Base-by-base conservation (phyloP, 2,888 invertebrate species). In the Agonopterix alstromeriana region DNA sequence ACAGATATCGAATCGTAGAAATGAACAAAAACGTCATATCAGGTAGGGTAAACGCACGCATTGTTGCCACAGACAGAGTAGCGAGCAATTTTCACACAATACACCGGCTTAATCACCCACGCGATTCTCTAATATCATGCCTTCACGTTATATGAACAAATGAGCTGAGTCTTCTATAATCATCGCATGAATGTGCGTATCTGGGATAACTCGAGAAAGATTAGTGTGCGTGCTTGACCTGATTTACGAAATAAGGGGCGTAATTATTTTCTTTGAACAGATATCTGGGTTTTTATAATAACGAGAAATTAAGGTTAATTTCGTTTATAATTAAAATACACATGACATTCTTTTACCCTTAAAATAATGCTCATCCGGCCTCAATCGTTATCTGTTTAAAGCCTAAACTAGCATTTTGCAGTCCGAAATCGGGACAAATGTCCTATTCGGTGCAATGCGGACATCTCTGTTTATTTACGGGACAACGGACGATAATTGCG, bases 71-170 rank as follows among this genome's bases (percentile, higher is more conserved):
- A 51, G 56, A 53, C 57, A 58, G 55, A 49, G 49, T 35, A 52
- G 56, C 63, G 58, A 62, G 60, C 61, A 67, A 70, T 74, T 73
- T 70, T 59, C 63, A 61, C 64, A 77, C 76, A 79, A 79, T 77
- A 72, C 70, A 58, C 49, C 50, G 52, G 60, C 63, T 67, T 75
- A 73, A 77, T 80, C 74, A 78, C 75, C 70, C 73, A 77, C 72
- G 82, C 77, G 65, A 79, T 72, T 53, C 51, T 46, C 62, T 71
- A 73, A 73, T 74, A 74, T 68, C 67, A 58, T 67, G 66, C 67
- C 63, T 67, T 67, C 62, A 35, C 27, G 46, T 41, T 55, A 43
- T 48, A 43, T 41, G 47, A 51, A 50, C 47, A 50, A 53, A 53
- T 53, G 50, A 46, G 48, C 45, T 49, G 42, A 36, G 45, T 49